Percentiles rank a stretch among this genome's conserved stretches.
Evolutionary conservation across 1,140 invertebrate species (phyloP).

Genomic region (Archegozetes longisetosus): DNA sequence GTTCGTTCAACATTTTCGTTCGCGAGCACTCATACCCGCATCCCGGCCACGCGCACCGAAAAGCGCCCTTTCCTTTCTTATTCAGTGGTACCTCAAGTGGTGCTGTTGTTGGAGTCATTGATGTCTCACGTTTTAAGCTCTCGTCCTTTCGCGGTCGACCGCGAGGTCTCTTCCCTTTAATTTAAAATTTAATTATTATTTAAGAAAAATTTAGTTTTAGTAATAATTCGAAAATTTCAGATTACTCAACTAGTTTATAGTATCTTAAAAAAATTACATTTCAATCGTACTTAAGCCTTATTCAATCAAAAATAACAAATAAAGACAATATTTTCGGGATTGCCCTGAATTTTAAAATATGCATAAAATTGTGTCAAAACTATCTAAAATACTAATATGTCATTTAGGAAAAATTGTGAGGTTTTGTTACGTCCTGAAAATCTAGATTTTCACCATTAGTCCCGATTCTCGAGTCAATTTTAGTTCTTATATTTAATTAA

Average conservation of each 20-base stretch:
- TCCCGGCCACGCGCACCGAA: neutral
- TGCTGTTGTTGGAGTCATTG: neutral
- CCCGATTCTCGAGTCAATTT: too few species aligned
- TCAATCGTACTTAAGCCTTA: too few species aligned
- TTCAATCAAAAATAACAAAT: too few species aligned
- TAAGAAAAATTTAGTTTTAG: neutral
- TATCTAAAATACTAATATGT: too few species aligned
- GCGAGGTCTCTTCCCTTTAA: neutral
- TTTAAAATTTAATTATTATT: neutral
- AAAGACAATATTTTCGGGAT: too few species aligned
- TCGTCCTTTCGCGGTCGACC: neutral
- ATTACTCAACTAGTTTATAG: neutral
- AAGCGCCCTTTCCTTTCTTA: neutral
- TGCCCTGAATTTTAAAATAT: too few species aligned
- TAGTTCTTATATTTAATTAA: too few species aligned
- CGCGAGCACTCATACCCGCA: slow-evolving; percentile 4
- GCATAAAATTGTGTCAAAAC: too few species aligned
- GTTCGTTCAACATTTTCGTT: slow-evolving; percentile 4
- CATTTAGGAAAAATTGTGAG: too few species aligned
- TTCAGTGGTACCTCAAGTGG: neutral
- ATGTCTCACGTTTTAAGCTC: neutral
- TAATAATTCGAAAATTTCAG: neutral
- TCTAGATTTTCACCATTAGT: too few species aligned
- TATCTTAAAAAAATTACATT: neutral
- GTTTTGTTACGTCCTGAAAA: too few species aligned